These are phyloP conservation scores for Campodea augens DNA, from an alignment of 1,140 invertebrate species.

Conservation along the genomic window DNA sequence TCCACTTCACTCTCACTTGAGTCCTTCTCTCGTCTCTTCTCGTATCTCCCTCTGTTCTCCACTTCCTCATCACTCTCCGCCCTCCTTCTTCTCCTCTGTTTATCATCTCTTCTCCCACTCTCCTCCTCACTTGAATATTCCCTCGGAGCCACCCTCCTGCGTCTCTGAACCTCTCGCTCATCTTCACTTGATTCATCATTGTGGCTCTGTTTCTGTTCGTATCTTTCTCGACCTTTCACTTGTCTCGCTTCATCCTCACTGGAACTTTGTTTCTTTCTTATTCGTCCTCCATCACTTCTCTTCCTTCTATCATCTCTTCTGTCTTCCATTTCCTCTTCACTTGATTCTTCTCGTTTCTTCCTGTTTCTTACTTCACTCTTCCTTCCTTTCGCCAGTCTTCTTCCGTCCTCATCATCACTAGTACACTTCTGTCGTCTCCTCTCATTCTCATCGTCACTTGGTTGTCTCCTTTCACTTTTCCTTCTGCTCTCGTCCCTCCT, in stretches of 20 bases:
- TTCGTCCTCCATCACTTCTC: conserved; percentile 3
- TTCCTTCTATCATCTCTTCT: too few species aligned
- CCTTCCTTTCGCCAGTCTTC: conserved; percentile 4
- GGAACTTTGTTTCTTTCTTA: conserved; percentile 6
- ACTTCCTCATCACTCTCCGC: too few species aligned
- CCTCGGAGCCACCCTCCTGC: too few species aligned
- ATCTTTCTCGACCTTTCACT: too few species aligned
- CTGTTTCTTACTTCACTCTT: conserved; percentile 5
- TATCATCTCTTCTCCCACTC: too few species aligned
- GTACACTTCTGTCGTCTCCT: neutral
- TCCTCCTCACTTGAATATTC: too few species aligned
- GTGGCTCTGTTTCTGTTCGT: too few species aligned
- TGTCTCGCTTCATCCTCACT: too few species aligned
- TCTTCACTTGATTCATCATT: too few species aligned
- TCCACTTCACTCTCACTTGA: neutral
- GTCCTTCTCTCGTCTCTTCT: too few species aligned
- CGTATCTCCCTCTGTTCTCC: too few species aligned
- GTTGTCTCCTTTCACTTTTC: conserved; percentile 12
- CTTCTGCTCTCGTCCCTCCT: conserved; percentile 17
- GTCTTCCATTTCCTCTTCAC: conserved; percentile 1
- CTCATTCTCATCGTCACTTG: conserved; percentile 12
- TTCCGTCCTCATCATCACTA: conserved; percentile 7
- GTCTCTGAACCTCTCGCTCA: too few species aligned
- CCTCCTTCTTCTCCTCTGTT: conserved; percentile 7
- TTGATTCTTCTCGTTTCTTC: neutral